phyloP scores from a whole-genome alignment of 2,797 vertebrate genomes.

The Ispidina picta region DNA sequence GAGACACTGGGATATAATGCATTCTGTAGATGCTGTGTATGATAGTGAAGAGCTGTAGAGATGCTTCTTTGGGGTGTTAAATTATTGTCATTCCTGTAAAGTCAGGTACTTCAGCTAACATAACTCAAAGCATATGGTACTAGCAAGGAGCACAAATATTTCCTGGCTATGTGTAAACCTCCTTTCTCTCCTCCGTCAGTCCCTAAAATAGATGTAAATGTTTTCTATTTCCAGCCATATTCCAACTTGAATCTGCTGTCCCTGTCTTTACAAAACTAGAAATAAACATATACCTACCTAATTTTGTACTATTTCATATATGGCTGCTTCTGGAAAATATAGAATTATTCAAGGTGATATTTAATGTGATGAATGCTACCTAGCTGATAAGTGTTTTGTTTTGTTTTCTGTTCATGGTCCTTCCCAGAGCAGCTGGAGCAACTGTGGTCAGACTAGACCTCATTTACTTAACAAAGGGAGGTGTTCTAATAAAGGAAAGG shows the following conservation, averaged over 20 bases:
- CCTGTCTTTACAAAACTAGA: background rate
- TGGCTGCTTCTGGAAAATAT: background rate
- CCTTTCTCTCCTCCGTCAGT: background rate
- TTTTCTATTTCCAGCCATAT: background rate
- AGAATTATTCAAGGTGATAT: fast-evolving
- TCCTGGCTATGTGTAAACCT: background rate
- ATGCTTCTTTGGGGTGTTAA: background rate
- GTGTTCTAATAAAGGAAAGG: background rate
- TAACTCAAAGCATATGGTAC: background rate
- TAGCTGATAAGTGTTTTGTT: background rate
- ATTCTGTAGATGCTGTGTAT: background rate
- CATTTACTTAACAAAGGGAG: background rate
- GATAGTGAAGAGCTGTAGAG: background rate
- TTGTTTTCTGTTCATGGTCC: fast-evolving
- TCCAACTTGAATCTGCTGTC: background rate
- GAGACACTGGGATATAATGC: background rate
- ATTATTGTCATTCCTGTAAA: background rate
- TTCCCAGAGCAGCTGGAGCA: background rate
- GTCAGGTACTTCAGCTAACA: background rate
- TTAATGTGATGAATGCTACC: background rate
- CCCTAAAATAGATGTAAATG: background rate
- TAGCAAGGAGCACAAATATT: background rate
- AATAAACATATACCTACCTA: background rate
- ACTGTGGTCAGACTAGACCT: background rate
- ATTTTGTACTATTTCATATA: background rate